phyloP scores from a whole-genome alignment of 2,113 vertebrate species.

The Carassius carassius region DNA sequence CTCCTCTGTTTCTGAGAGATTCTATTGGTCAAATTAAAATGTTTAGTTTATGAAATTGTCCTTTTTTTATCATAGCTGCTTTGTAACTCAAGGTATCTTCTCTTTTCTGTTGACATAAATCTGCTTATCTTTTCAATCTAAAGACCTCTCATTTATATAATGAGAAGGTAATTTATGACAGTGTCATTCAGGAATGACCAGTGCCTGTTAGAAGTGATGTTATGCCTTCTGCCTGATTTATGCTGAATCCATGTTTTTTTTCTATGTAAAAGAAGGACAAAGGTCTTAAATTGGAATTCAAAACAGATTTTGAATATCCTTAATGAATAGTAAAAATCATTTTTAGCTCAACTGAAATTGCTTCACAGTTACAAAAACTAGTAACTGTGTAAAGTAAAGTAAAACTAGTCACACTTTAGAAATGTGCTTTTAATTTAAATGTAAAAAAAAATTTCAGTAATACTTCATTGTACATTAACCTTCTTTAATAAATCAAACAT shows the following conservation, averaged over 20 bases:
- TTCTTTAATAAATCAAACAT: not conserved
- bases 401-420: not conserved
- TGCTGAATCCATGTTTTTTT: not conserved
- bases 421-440: not conserved
- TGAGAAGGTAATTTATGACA: slow-evolving; percentile 20
- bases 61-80: slow-evolving; percentile 34
- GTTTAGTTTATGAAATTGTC: not conserved
- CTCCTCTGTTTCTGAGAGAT: not conserved
- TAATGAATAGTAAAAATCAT: not conserved
- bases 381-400: not conserved
- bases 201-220: not conserved
- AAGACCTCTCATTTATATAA: not conserved
- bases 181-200: slow-evolving; percentile 18
- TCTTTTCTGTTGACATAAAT: not conserved
- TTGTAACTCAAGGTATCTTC: slow-evolving; percentile 29
- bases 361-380: not conserved
- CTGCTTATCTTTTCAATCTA: slow-evolving; percentile 11
- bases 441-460: not conserved
- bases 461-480: not conserved
- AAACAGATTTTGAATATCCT: not conserved
- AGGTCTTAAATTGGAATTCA: not conserved
- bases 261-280: not conserved
- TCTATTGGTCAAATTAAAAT: not conserved
- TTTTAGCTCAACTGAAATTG: not conserved
- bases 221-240: slow-evolving; percentile 1